phyloP scores from a whole-genome alignment of 1,140 invertebrate species.

The Periplaneta americana region DNA sequence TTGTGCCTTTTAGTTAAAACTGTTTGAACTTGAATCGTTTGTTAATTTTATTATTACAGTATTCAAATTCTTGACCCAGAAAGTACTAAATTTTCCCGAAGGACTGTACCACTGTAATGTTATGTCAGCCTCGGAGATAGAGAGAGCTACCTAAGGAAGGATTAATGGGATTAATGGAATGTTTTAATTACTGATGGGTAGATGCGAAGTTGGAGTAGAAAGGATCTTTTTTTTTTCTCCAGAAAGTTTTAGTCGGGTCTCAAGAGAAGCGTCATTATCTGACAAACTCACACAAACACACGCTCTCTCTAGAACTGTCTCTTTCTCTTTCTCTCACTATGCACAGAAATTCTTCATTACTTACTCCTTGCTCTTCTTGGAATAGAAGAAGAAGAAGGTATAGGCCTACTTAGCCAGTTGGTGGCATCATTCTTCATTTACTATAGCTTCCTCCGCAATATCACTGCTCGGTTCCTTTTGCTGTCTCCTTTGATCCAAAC shows the following conservation, averaged over 20 bases:
- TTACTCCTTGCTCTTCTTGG: background rate
- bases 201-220: background rate
- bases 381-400: background rate
- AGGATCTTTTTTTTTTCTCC: background rate
- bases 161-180: constrained; percentile 10
- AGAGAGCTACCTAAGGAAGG: background rate
- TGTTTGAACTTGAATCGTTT: no score
- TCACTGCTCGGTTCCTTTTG: background rate
- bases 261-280: constrained; percentile 3
- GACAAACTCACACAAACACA: constrained; percentile 8
- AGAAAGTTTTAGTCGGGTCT: background rate
- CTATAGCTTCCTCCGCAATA: no score
- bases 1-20: no score
- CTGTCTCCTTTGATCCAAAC: background rate
- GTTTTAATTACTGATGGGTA: constrained; percentile 11
- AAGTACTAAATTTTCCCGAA: background rate
- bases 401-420: background rate
- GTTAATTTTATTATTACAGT: no score
- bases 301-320: background rate
- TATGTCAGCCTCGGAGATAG: no score
- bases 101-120: background rate
- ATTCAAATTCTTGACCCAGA: background rate
- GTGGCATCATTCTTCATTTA: constrained; percentile 9
- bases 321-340: background rate
- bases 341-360: constrained; percentile 5